These are phyloP conservation scores for Agapornis roseicollis DNA, from an alignment of 2,113 vertebrate species.

Conservation along the genomic window DNA sequence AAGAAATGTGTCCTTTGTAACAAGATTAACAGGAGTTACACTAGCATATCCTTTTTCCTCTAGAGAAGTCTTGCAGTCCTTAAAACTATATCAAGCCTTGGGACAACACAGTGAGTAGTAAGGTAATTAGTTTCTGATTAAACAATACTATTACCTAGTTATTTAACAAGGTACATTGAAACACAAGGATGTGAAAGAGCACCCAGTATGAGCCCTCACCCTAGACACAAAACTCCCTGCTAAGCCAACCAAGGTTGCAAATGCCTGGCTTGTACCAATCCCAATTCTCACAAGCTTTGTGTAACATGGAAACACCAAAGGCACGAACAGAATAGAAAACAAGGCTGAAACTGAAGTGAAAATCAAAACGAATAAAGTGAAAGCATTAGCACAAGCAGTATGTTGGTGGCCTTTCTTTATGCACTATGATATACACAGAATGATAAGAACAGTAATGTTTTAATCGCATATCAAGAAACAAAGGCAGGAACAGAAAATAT, in stretches of 20 bases:
- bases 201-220: background rate
- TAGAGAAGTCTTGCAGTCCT: background rate
- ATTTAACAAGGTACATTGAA: background rate
- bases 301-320: background rate
- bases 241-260: background rate
- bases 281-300: background rate
- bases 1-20: background rate
- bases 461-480: background rate
- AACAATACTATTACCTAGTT: background rate
- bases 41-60: background rate
- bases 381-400: background rate
- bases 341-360: background rate
- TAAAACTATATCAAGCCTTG: background rate
- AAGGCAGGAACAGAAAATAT: conserved; percentile 47
- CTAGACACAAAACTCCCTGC: background rate
- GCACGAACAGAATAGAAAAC: background rate
- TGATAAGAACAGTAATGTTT: background rate
- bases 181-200: background rate
- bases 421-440: background rate
- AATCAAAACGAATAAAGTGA: background rate
- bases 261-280: background rate
- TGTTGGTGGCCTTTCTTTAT: background rate
- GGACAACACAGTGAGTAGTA: background rate
- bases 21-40: background rate
- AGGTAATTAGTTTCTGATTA: background rate